A percentile compares a stretch with the other conserved stretches of the same genome.
Conservation (phyloP, 2,797 vertebrate species). For the Poecilia wingei region DNA sequence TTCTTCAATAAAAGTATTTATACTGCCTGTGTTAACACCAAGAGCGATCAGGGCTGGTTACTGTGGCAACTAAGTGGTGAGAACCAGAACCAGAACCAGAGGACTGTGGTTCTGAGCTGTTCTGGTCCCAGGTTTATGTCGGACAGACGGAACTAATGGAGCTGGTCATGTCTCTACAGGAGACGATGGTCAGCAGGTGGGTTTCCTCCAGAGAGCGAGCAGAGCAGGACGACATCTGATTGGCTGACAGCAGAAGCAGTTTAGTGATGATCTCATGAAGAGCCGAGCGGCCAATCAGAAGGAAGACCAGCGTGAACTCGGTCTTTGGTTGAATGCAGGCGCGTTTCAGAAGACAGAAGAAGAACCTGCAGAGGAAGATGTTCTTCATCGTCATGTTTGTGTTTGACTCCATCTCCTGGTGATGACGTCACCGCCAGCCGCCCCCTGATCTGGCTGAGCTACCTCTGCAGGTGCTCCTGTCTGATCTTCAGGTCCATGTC, state of each 20-base stretch:
- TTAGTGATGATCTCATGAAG: slow-evolving; percentile 11
- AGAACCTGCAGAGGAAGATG: background rate
- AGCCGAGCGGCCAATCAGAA: slow-evolving; percentile 1
- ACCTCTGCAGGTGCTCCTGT: background rate
- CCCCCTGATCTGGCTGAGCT: background rate
- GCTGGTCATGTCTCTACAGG: slow-evolving; percentile 73
- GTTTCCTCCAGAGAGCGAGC: slow-evolving; percentile 88
- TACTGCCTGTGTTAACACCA: no score
- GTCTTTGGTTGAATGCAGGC: background rate
- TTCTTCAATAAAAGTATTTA: no score
- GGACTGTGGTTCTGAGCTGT: no score
- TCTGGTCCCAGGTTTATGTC: no score
- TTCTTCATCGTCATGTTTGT: background rate
- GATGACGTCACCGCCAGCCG: background rate
- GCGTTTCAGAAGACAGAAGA: background rate
- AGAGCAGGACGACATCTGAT: slow-evolving; percentile 84
- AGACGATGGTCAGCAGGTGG: slow-evolving; percentile 88
- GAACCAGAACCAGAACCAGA: no score
- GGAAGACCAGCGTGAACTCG: background rate
- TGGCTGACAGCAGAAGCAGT: background rate
- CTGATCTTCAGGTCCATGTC: background rate
- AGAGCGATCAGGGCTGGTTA: no score
- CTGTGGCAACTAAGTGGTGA: no score
- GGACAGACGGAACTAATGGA: background rate
- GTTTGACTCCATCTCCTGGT: background rate